A percentile compares a stretch with the other conserved stretches of the same genome.
Conservation (phyloP, 2,888 invertebrate genomes). For the Leucophenga montana region DNA sequence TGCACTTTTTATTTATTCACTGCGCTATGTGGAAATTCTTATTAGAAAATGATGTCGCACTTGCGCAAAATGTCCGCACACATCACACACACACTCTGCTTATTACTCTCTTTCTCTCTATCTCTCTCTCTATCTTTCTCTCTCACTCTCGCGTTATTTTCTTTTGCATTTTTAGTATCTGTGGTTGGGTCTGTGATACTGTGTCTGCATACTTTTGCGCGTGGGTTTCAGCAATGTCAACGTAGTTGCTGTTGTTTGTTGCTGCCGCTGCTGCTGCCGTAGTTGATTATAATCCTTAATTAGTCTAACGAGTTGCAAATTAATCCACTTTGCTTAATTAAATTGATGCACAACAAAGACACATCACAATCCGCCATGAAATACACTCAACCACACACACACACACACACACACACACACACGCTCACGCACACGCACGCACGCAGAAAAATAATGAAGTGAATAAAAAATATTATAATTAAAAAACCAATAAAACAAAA, state of each 20-base stretch:
- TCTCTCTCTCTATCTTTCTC: neutral
- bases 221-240: conserved; percentile 25
- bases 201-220: conserved; percentile 42
- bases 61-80: neutral
- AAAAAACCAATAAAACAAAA: conserved; percentile 3
- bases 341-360: conserved; percentile 52
- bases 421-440: neutral
- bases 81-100: neutral
- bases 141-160: neutral
- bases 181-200: conserved; percentile 3
- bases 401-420: conserved; percentile 18
- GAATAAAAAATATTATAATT: neutral
- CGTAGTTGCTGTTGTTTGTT: conserved; percentile 18
- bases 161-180: neutral
- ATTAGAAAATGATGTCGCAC: conserved; percentile 20
- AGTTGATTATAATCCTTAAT: conserved; percentile 68
- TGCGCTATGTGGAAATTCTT: neutral
- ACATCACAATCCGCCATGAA: conserved; percentile 30
- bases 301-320: conserved; percentile 71
- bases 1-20: conserved; percentile 31
- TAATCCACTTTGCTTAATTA: conserved; percentile 72
- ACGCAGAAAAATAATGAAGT: neutral
- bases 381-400: conserved; percentile 18
- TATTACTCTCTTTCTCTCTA: neutral
- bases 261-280: conserved; percentile 36